Percentiles rank a stretch among this genome's conserved stretches.
phyloP scores from a whole-genome alignment of 2,113 vertebrate genomes.

The Physeter macrocephalus region DNA sequence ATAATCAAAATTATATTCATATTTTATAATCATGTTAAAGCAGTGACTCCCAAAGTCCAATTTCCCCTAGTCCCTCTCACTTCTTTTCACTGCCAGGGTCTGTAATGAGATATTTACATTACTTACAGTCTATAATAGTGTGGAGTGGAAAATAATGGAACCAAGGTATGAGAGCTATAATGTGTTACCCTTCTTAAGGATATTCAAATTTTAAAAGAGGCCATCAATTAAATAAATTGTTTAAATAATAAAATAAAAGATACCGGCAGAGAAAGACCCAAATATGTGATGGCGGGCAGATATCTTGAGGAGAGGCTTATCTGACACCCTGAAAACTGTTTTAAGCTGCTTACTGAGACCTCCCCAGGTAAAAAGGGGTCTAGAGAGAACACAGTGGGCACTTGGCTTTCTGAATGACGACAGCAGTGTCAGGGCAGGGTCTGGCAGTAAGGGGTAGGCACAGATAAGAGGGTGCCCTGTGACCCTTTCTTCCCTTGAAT shows the following conservation, averaged over 20 bases:
- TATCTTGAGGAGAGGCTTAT: too few species aligned
- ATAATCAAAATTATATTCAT: neutral
- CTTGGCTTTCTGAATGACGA: neutral
- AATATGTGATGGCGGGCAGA: neutral
- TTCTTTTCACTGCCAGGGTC: neutral
- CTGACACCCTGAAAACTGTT: neutral
- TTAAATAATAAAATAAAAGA: neutral
- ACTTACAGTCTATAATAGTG: too few species aligned
- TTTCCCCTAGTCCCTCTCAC: neutral
- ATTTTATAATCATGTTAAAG: neutral
- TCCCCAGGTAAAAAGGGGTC: too few species aligned
- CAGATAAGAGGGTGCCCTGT: too few species aligned
- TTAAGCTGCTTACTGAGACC: neutral
- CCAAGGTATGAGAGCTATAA: neutral
- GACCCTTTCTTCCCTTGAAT: neutral
- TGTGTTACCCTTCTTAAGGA: neutral
- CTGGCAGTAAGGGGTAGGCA: neutral
- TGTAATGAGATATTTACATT: neutral
- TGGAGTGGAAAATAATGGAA: too few species aligned
- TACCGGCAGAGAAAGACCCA: neutral
- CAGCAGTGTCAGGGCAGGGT: too few species aligned
- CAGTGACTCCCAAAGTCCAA: neutral
- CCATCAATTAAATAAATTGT: neutral
- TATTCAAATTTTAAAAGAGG: neutral
- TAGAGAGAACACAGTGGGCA: fast-evolving